Conservation (phyloP, 2,113 vertebrate species). For the Fulmarus glacialis region DNA sequence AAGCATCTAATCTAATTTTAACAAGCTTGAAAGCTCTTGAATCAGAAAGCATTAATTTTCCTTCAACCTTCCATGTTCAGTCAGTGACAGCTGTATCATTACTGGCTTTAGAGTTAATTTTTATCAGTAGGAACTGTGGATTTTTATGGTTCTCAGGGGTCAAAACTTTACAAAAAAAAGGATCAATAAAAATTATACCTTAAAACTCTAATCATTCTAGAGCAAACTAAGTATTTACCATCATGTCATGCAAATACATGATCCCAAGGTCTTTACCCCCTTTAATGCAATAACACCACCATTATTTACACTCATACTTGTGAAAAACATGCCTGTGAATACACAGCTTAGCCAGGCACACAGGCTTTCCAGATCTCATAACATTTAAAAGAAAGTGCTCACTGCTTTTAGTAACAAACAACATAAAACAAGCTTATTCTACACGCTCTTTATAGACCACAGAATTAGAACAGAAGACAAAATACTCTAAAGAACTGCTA, state of each 20-base stretch:
- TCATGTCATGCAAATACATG: neutral
- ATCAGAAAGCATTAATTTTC: neutral
- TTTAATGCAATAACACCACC: neutral
- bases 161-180: neutral
- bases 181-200: neutral
- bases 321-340: neutral
- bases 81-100: neutral
- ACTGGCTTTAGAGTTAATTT: neutral
- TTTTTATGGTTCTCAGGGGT: neutral
- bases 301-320: slow-evolving; percentile 16
- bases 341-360: neutral
- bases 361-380: neutral
- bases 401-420: slow-evolving; percentile 34
- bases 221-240: neutral
- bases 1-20: slow-evolving; percentile 20
- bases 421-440: neutral
- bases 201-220: neutral
- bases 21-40: neutral
- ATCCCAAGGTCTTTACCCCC: neutral
- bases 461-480: neutral
- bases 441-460: neutral
- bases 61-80: neutral
- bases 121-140: neutral
- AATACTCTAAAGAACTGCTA: neutral
- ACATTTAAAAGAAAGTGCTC: slow-evolving; percentile 38